Base-by-base conservation (phyloP, 2,797 vertebrate genomes). In the Enteromius afrohamiltoni region DNA sequence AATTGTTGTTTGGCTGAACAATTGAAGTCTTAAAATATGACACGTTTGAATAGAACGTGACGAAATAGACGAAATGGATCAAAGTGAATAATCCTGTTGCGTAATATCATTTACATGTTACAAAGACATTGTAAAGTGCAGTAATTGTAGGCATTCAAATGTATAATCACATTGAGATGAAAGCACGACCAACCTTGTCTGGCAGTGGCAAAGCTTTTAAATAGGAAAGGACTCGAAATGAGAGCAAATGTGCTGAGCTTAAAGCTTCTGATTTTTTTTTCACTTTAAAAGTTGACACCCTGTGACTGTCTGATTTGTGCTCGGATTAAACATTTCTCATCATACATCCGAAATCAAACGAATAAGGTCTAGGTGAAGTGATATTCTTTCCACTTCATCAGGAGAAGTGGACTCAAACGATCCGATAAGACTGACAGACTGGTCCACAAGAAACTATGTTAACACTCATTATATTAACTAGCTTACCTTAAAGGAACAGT, bases 11-110 rank as follows among this genome's bases (percentile, higher is more conserved):
- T 53, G 64, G 77, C 9, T 23, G 17, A 79, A 26, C 29, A 79
- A 53, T 53, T 23, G 47, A 31, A 79, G 64, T 16, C 5, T 69
- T 78, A 49, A 65, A 78, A 78, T 65, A 55, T 19, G n/a, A 26
- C 21, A 40, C 2, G 29, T 47, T 45, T 51, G 19, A 78, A 65
- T n/a, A 19, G 26, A 13, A 60, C 10, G 3, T 21, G 3, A 65
- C 65, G 21, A 19, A 62, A 47, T n/a, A 62, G 19, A n/a, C n/a
- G n/a, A n/a, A 10, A 14, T 2, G 13, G 26, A 65, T 78, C 77
- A 78, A 78, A 65, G 76, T 64, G 19, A 78, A n/a, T 67, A 37
- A 23, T 40, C 21, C 31, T 51, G 16, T 40, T 53, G 14, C 64
- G 23, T 55, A 40, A 68, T 40, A 42, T 55, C 0, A 55, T 23